These are phyloP conservation scores for Ostrea edulis DNA, from an alignment of 1,140 invertebrate species.

Conservation along the genomic window DNA sequence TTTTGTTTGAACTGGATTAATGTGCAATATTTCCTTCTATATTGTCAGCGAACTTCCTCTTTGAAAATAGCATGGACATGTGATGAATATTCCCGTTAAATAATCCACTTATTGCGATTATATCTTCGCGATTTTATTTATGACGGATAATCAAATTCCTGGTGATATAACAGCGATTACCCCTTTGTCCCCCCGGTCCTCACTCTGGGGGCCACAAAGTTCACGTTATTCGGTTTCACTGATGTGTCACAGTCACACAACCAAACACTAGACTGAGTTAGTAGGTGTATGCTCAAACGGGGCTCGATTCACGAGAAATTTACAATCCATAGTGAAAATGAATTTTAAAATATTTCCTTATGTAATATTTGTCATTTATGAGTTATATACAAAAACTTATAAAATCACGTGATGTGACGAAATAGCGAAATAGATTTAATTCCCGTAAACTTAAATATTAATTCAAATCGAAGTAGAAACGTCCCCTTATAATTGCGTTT, in stretches of 20 bases:
- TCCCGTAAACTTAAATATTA: background rate
- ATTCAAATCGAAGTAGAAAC: background rate
- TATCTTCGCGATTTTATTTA: conserved; percentile 28
- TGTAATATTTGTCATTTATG: background rate
- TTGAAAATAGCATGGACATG: background rate
- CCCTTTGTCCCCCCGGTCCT: background rate
- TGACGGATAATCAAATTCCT: conserved; percentile 17
- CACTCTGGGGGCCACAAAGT: conserved; percentile 1
- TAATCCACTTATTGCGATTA: background rate
- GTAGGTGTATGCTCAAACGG: background rate
- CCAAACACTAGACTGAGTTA: background rate
- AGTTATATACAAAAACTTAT: background rate
- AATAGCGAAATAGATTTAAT: background rate
- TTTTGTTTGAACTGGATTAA: background rate
- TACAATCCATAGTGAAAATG: background rate
- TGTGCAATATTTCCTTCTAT: background rate
- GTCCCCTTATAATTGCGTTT: background rate
- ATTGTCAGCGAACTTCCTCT: conserved; percentile 22
- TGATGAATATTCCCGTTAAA: background rate
- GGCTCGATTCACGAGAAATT: background rate
- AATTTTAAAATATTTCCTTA: conserved; percentile 12
- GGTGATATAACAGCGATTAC: conserved; percentile 18
- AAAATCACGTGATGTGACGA: background rate
- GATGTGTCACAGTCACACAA: background rate
- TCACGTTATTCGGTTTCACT: background rate